Percentiles rank a stretch among this genome's conserved stretches.
phyloP scores from a whole-genome alignment of 1,140 invertebrate genomes.

The Drosophila albomicans region DNA sequence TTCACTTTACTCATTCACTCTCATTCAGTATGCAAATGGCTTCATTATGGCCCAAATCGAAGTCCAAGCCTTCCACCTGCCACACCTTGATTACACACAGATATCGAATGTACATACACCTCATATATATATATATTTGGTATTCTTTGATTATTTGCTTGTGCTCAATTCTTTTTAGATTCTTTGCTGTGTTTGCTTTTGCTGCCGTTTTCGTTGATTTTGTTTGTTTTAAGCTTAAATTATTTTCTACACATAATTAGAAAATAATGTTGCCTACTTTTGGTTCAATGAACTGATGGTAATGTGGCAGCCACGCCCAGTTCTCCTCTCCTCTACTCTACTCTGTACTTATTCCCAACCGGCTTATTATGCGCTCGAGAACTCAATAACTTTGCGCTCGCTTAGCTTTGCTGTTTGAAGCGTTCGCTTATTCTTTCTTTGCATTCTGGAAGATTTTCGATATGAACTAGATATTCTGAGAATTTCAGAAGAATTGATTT shows the following conservation, averaged over 20 bases:
- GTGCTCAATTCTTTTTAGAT: slow-evolving; percentile 49
- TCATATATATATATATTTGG: slow-evolving; percentile 18
- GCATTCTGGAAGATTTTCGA: not conserved
- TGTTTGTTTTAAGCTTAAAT: slow-evolving; percentile 63
- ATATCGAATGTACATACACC: not conserved
- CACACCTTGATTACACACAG: slow-evolving; percentile 42
- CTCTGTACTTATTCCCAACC: slow-evolving; percentile 8
- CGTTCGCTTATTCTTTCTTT: not conserved
- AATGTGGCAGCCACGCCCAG: slow-evolving; percentile 29
- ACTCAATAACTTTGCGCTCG: not conserved
- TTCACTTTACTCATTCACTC: slow-evolving; percentile 14
- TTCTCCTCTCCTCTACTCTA: not conserved
- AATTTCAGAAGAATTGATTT: not conserved
- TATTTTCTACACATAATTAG: slow-evolving; percentile 60
- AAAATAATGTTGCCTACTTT: slow-evolving; percentile 80
- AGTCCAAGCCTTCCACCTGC: slow-evolving; percentile 30
- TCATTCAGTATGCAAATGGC: slow-evolving; percentile 51
- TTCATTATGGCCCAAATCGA: slow-evolving; percentile 36
- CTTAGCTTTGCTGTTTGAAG: not conserved
- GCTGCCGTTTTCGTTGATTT: slow-evolving; percentile 33
- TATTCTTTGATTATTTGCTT: slow-evolving; percentile 62
- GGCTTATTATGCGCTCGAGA: slow-evolving; percentile 8
- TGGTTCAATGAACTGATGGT: slow-evolving; percentile 73
- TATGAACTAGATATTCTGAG: not conserved
- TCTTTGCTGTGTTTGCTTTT: slow-evolving; percentile 22